phyloP scores from a whole-genome alignment of 1,140 invertebrate species.

The Zaprionus gabonicus region DNA sequence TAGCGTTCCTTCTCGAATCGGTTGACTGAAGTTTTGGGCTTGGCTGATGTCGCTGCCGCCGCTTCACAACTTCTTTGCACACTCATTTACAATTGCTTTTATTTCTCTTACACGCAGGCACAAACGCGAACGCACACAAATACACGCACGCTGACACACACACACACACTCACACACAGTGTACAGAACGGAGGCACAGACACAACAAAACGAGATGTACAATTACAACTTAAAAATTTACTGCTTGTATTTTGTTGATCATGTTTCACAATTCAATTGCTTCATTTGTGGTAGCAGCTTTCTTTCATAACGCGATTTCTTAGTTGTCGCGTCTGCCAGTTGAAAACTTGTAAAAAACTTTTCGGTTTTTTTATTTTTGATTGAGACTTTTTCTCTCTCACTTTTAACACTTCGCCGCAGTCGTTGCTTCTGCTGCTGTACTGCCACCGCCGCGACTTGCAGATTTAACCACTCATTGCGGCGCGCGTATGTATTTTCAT shows the following conservation, averaged over 20 bases:
- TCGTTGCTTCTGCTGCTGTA: slow-evolving; percentile 27
- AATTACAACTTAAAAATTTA: slow-evolving; percentile 55
- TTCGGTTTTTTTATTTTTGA: slow-evolving; percentile 39
- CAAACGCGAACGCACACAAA: slow-evolving; percentile 33
- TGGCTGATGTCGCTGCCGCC: slow-evolving; percentile 59
- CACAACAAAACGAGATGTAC: slow-evolving; percentile 35
- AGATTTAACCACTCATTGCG: slow-evolving; percentile 36
- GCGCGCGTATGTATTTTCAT: slow-evolving; percentile 20
- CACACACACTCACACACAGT: slow-evolving; percentile 36
- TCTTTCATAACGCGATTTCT: slow-evolving; percentile 60
- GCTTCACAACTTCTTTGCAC: slow-evolving; percentile 55
- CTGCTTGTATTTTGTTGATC: slow-evolving; percentile 56
- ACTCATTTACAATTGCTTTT: slow-evolving; percentile 65
- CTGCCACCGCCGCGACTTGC: slow-evolving; percentile 31
- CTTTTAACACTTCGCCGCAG: slow-evolving; percentile 55
- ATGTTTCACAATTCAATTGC: slow-evolving; percentile 54
- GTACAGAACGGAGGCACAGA: slow-evolving; percentile 13
- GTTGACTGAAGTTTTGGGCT: slow-evolving; percentile 75
- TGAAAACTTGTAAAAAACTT: slow-evolving; percentile 71
- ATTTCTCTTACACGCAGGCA: slow-evolving; percentile 54
- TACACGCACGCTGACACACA: slow-evolving; percentile 44
- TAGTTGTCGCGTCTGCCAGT: slow-evolving; percentile 42
- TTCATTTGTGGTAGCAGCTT: slow-evolving; percentile 25
- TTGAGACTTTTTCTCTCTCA: slow-evolving; percentile 58
- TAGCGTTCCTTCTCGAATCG: slow-evolving; percentile 54